A percentile compares a stretch with the other conserved stretches of the same genome.
phyloP scores from a whole-genome alignment of 2,113 vertebrate genomes.

The Pipra filicauda region DNA sequence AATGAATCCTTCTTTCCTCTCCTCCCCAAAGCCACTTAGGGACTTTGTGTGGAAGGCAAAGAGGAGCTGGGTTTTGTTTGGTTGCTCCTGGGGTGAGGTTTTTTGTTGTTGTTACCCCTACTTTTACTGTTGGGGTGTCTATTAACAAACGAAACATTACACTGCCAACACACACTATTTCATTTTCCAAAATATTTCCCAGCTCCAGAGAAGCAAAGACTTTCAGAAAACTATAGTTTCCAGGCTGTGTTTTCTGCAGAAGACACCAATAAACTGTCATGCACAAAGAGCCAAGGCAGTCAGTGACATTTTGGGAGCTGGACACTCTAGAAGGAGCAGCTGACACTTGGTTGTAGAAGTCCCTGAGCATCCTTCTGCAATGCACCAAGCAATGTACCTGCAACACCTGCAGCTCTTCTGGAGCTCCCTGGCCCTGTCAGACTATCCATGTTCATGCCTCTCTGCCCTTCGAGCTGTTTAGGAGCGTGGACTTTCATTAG shows the following conservation, averaged over 20 bases:
- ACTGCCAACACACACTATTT: background rate
- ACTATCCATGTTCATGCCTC: background rate
- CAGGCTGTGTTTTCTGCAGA: background rate
- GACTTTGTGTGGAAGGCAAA: background rate
- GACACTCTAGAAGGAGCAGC: background rate
- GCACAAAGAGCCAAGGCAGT: background rate
- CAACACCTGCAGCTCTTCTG: background rate
- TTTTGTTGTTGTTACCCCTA: background rate
- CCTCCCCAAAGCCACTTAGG: background rate
- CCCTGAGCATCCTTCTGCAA: background rate
- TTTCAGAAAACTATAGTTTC: background rate
- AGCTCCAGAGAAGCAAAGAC: background rate
- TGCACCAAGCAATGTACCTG: rapidly evolving
- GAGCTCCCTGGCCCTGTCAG: background rate
- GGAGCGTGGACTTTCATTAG: background rate
- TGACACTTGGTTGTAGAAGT: background rate
- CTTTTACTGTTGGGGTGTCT: background rate
- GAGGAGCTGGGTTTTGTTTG: background rate
- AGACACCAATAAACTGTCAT: background rate
- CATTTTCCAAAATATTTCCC: background rate
- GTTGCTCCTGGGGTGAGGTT: background rate
- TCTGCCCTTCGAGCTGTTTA: background rate
- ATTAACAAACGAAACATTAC: background rate
- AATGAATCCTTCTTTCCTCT: background rate
- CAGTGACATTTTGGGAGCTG: background rate